Evolutionary conservation across 1,140 invertebrate genomes (phyloP).

Genomic region (Ruditapes philippinarum): DNA sequence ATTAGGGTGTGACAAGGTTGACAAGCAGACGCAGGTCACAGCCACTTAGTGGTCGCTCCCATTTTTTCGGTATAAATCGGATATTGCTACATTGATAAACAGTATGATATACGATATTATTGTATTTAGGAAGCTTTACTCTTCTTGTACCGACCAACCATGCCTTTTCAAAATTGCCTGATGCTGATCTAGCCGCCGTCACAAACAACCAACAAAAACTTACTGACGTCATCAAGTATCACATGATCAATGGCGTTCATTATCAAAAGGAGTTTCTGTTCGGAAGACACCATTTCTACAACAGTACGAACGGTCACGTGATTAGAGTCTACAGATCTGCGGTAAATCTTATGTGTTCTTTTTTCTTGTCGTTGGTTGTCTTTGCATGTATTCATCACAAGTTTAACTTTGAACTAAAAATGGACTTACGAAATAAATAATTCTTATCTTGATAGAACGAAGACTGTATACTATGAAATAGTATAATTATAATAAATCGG

Average conservation of each 20-base stretch:
- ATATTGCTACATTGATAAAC: background rate
- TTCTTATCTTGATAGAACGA: no score
- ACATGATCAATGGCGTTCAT: conserved; percentile 88
- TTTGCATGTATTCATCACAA: no score
- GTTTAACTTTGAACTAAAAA: no score
- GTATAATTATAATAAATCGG: no score
- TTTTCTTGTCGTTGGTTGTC: no score
- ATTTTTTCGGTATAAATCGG: background rate
- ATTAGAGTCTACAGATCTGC: conserved; percentile 72
- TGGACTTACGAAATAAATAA: no score
- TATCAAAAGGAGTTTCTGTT: conserved; percentile 71
- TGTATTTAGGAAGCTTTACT: conserved; percentile 89
- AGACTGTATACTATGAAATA: no score
- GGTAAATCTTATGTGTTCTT: no score
- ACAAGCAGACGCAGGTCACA: no score
- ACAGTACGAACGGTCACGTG: conserved; percentile 76
- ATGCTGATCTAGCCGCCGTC: conserved; percentile 89
- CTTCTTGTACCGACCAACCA: conserved; percentile 94
- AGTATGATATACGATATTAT: background rate
- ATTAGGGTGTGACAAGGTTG: no score
- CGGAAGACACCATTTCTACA: conserved; percentile 65
- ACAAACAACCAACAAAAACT: conserved; percentile 90
- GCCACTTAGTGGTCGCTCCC: no score
- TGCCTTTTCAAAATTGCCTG: conserved; percentile 91
- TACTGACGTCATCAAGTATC: conserved; percentile 92